Conservation (phyloP, 2,113 vertebrate species). For the Embiotoca jacksoni region DNA sequence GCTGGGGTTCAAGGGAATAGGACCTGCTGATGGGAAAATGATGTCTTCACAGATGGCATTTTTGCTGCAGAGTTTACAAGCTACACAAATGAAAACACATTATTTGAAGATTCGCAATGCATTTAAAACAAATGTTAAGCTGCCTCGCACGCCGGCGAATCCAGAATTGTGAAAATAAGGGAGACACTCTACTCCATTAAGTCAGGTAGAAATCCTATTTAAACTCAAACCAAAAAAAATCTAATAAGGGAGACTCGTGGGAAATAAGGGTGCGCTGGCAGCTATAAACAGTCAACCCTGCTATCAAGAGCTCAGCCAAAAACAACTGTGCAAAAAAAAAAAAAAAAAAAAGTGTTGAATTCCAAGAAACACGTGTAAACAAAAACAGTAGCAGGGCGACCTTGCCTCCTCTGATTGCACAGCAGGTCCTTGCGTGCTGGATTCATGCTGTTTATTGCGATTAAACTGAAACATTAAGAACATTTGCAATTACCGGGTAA, state of each 20-base stretch:
- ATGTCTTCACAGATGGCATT: background rate
- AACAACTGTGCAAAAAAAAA: constrained; percentile 19
- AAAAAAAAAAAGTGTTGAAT: constrained; percentile 14
- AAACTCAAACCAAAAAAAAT: constrained; percentile 26
- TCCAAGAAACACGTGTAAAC: constrained; percentile 51
- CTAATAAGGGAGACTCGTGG: constrained; percentile 25
- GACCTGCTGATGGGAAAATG: background rate
- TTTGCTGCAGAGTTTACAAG: background rate
- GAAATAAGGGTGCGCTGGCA: constrained; percentile 39
- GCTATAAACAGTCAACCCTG: constrained; percentile 40
- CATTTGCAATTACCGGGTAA: constrained; percentile 61
- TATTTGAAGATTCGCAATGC: constrained; percentile 12
- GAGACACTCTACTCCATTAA: constrained; percentile 29
- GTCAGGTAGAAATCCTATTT: constrained; percentile 50
- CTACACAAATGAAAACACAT: constrained; percentile 42
- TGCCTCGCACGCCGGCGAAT: background rate
- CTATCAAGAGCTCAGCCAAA: constrained; percentile 36
- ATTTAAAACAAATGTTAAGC: constrained; percentile 18
- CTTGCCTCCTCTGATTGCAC: constrained; percentile 30
- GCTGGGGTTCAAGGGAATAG: background rate
- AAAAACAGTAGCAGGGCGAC: constrained; percentile 39
- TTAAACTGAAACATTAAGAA: constrained; percentile 62
- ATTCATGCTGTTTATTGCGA: constrained; percentile 58
- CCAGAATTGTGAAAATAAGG: constrained; percentile 8
- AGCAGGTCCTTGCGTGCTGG: constrained; percentile 20